Evolutionary conservation across 2,888 invertebrate genomes (phyloP).

Genomic region (Penaeus monodon): DNA sequence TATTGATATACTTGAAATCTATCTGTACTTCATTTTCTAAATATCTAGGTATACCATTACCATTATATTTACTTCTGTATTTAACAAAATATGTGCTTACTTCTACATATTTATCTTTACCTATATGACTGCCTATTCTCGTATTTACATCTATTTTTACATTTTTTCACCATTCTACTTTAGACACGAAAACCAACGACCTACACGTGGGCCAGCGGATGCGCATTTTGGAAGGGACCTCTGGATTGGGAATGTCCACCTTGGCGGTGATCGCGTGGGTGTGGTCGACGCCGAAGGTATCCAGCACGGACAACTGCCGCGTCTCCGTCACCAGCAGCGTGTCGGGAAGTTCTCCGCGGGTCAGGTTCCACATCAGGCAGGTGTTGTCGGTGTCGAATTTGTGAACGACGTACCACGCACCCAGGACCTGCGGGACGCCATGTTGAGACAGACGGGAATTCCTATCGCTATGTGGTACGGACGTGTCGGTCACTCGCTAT

Average conservation of each 20-base stretch:
- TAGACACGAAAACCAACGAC: constrained; percentile 68
- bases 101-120: not conserved
- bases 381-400: constrained; percentile 85
- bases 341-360: constrained; percentile 74
- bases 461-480: too few relatives aligned
- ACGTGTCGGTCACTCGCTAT: too few relatives aligned
- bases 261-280: constrained; percentile 84
- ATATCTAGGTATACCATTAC: too few relatives aligned
- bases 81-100: too few relatives aligned
- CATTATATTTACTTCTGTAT: too few relatives aligned
- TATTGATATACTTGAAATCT: too few relatives aligned
- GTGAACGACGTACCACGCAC: constrained; percentile 86
- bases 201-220: constrained; percentile 85
- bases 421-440: constrained; percentile 76
- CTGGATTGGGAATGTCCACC: constrained; percentile 74
- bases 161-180: not conserved
- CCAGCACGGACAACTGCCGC: constrained; percentile 76
- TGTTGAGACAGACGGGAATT: not conserved
- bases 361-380: constrained; percentile 85
- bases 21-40: too few relatives aligned
- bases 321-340: constrained; percentile 80
- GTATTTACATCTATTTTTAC: not conserved
- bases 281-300: constrained; percentile 82
- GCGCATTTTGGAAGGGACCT: constrained; percentile 78
- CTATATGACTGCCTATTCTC: not conserved